These are phyloP conservation scores for Lamellibrachia luymesi DNA, from an alignment of 1,140 invertebrate species.

Conservation along the genomic window DNA sequence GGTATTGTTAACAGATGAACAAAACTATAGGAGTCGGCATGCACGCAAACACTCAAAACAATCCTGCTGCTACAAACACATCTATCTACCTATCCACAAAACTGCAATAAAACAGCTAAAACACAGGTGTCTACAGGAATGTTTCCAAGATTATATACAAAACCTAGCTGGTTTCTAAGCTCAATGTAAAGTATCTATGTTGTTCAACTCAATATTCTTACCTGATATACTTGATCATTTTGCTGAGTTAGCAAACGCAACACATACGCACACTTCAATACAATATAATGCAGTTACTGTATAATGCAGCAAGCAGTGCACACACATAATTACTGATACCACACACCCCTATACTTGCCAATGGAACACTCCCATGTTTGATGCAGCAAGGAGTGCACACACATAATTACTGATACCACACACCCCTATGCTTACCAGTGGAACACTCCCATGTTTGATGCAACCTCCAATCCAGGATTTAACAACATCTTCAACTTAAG, in stretches of 20 bases:
- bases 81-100: neutral
- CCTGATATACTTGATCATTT: neutral
- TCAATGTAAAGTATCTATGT: neutral
- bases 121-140: neutral
- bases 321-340: neutral
- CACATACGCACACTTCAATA: neutral
- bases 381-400: neutral
- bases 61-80: neutral
- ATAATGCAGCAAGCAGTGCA: neutral
- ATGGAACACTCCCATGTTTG: too few relatives aligned
- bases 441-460: too few relatives aligned
- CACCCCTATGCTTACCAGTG: neutral
- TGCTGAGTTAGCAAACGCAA: neutral
- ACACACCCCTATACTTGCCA: neutral
- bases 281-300: neutral
- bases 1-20: neutral
- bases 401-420: neutral
- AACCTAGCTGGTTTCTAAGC: neutral
- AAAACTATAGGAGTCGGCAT: neutral
- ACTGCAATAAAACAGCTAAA: neutral
- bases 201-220: neutral
- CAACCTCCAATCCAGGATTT: neutral
- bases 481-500: neutral
- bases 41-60: neutral
- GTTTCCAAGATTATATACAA: neutral